Base-by-base conservation (phyloP, 2,797 vertebrate genomes). In the Nasua narica region DNA sequence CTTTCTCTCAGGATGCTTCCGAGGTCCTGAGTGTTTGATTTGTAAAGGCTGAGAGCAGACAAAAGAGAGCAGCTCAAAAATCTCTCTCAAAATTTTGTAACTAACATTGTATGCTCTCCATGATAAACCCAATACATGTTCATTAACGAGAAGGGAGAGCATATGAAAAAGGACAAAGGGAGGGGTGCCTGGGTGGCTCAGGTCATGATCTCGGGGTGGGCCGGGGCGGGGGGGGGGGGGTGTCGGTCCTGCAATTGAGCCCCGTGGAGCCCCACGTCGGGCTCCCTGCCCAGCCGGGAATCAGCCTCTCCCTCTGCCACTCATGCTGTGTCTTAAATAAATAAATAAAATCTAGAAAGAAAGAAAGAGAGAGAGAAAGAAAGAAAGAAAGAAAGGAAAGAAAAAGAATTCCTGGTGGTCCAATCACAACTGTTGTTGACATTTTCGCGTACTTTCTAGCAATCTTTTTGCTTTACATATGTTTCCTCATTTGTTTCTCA, bases 141-240 rank as follows among this genome's bases (percentile, higher is more conserved):
- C 87, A 85, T 89, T 74, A 87, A 90, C 87, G n/a, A 25, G 25
- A 85, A 93, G 78, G 56, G 54, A 92, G 78, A 90, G 93, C 86
- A 76, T 40, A 60, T 46, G 37, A n/a, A 48, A 25, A 40, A 87
- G 56, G 56, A 93, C 65, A 96, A 84, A 87, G 88, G 37, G 15
- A 50, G n/a, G 16, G 65, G 8, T 2, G 9, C n/a, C 65, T 19
- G 8, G n/a, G n/a, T 35, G n/a, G 62, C 65, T 35, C 18, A 35
- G 65, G 65, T 67, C 58, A 60, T 60, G 58, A 29, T 60, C 58
- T 60, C 8, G 12, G 27, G 21, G 21, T 50, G 52, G 16, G 40
- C 40, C 40, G 40, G 40, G 40, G n/a, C n/a, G n/a, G 12, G 27
- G 21, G 21, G 15, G 52, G 16, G 40, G 40, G 40, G 40, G 56